Conservation (phyloP, 2,113 vertebrate genomes). For the Zootoca vivipara region DNA sequence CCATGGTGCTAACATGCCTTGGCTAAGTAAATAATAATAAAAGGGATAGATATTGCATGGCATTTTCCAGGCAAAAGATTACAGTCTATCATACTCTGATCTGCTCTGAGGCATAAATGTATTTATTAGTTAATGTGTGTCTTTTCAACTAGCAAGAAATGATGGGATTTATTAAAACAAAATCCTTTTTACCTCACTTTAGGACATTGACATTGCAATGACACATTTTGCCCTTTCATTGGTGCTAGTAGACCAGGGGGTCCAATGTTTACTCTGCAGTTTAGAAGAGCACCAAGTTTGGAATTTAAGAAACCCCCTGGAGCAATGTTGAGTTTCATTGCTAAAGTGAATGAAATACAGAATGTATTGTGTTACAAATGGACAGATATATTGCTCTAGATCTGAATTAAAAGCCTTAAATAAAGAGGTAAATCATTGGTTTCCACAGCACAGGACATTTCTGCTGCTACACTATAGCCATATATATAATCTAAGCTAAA, state of each 20-base stretch:
- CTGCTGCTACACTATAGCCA: constrained; percentile 84
- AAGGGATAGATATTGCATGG: constrained; percentile 57
- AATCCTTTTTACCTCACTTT: constrained; percentile 81
- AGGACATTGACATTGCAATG: constrained; percentile 72
- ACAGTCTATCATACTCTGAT: constrained; percentile 49
- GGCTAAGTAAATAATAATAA: constrained; percentile 57
- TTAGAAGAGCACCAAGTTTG: constrained; percentile 54
- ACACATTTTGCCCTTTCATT: constrained; percentile 63
- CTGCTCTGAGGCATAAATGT: constrained; percentile 57
- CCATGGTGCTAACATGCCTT: constrained; percentile 84
- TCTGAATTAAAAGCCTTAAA: constrained; percentile 55
- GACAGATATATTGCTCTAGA: constrained; percentile 49
- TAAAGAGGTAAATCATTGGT: constrained; percentile 42
- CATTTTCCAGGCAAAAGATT: constrained; percentile 51
- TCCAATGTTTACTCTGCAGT: constrained; percentile 63
- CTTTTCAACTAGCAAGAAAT: constrained; percentile 59
- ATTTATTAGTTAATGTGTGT: constrained; percentile 70
- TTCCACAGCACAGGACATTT: constrained; percentile 66
- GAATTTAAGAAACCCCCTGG: constrained; percentile 60
- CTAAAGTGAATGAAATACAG: constrained; percentile 74
- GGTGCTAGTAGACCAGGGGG: constrained; percentile 70
- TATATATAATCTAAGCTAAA: constrained; percentile 69
- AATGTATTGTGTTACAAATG: constrained; percentile 63
- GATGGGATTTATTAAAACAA: constrained; percentile 47
- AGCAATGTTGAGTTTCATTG: constrained; percentile 53